A percentile compares a stretch with the other conserved stretches of the same genome.
Evolutionary conservation across 2,113 vertebrate genomes (phyloP).

Genomic region (Peromyscus maniculatus): DNA sequence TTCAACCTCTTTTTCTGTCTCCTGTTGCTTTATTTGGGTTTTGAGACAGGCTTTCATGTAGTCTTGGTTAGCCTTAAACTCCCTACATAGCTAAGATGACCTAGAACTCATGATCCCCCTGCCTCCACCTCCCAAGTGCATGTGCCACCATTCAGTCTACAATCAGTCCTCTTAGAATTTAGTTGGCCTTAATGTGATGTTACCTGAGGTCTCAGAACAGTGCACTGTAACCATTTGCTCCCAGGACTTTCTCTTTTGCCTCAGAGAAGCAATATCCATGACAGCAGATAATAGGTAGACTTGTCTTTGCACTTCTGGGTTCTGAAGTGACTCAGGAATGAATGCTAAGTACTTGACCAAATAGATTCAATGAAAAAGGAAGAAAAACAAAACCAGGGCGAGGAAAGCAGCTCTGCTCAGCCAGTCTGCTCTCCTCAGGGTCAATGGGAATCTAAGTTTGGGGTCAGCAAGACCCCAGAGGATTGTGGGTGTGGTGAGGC

Average conservation of each 20-base stretch:
- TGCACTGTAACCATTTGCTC: neutral
- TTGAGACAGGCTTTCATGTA: neutral
- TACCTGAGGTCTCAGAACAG: fast-evolving
- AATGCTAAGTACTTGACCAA: neutral
- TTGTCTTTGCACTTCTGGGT: neutral
- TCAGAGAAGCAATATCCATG: neutral
- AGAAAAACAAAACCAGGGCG: neutral
- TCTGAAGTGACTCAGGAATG: neutral
- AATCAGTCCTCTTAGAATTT: neutral
- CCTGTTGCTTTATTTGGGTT: neutral
- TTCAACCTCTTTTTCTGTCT: neutral
- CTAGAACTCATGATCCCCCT: neutral
- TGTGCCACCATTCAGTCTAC: neutral
- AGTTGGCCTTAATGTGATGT: fast-evolving
- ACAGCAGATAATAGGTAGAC: neutral
- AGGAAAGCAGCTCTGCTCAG: neutral
- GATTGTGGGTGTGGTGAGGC: neutral
- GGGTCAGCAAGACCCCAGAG: neutral
- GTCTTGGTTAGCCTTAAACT: neutral
- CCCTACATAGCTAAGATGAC: neutral
- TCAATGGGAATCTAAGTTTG: neutral
- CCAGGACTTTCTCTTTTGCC: neutral
- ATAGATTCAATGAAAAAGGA: neutral
- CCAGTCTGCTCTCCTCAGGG: neutral
- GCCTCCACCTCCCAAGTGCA: neutral